These are phyloP conservation scores for Diglossa brunneiventris DNA, from an alignment of 2,113 vertebrate species.

Conservation along the genomic window DNA sequence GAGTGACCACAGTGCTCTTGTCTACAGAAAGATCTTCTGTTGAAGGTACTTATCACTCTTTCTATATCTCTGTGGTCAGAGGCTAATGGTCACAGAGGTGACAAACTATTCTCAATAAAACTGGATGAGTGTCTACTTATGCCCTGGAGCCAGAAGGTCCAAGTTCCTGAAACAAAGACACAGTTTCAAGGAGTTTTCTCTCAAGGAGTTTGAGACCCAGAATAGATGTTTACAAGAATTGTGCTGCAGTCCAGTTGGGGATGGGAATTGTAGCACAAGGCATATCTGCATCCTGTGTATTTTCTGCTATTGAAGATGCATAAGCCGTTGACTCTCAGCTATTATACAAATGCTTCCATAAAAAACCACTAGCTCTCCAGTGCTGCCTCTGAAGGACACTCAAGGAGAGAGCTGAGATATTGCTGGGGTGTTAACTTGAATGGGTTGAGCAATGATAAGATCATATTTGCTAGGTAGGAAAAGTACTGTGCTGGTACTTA, in stretches of 20 bases:
- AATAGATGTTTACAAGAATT: not conserved
- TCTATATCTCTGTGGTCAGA: not conserved
- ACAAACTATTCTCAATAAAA: not conserved
- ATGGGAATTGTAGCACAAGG: not conserved
- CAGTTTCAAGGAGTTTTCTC: not conserved
- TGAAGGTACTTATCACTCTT: not conserved
- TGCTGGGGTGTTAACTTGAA: not conserved
- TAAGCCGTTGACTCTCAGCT: not conserved
- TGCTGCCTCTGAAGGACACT: not conserved
- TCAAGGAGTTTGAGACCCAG: not conserved
- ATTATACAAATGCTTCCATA: not conserved
- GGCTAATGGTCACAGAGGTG: not conserved
- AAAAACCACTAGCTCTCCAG: not conserved
- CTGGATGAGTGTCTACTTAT: not conserved
- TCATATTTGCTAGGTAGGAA: not conserved
- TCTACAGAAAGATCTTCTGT: not conserved
- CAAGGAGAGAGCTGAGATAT: not conserved
- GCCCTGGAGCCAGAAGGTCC: not conserved
- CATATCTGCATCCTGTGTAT: not conserved
- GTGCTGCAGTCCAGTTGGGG: not conserved
- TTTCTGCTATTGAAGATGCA: not conserved
- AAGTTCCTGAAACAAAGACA: not conserved
- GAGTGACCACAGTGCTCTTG: not conserved
- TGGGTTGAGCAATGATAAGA: not conserved
- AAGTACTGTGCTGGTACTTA: not conserved